Percentiles rank a stretch among this genome's conserved stretches.
These are phyloP conservation scores for Lynx canadensis DNA, from an alignment of 2,113 vertebrate genomes.

Conservation along the genomic window DNA sequence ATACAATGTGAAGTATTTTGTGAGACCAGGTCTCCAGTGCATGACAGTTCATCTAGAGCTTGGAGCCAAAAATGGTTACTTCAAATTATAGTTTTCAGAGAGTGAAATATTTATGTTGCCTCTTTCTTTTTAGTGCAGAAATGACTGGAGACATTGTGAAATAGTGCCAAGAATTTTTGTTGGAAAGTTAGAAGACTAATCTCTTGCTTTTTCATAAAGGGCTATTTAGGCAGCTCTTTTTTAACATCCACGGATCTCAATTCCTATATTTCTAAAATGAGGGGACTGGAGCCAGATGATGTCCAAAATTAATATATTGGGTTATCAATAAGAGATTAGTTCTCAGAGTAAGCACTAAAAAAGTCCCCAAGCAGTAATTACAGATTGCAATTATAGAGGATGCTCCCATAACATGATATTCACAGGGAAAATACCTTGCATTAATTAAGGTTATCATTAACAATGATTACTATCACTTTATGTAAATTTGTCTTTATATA, in stretches of 20 bases:
- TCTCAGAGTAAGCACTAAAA: not conserved
- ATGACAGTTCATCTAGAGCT: not conserved
- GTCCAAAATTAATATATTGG: not conserved
- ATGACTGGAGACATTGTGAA: not conserved
- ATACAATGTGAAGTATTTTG: not conserved
- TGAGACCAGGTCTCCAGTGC: not conserved
- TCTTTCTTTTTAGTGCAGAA: not conserved
- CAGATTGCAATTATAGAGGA: not conserved
- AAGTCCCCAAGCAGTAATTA: conserved; percentile 15
- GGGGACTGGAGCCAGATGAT: not conserved
- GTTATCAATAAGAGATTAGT: not conserved
- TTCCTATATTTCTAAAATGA: not conserved
- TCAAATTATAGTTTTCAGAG: conserved; percentile 21
- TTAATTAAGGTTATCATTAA: conserved; percentile 26
- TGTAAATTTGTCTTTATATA: conserved; percentile 47
- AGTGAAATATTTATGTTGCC: not conserved
- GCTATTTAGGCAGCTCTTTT: not conserved
- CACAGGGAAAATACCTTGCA: not conserved
- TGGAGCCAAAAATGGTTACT: not conserved
- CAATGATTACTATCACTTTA: conserved; percentile 44
- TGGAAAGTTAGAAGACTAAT: not conserved
- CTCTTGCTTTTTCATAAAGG: not conserved
- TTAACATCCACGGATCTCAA: not conserved
- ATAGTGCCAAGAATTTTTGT: not conserved
- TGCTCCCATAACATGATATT: not conserved